Percentiles rank a stretch among this genome's conserved stretches.
Conservation (phyloP, 2,888 invertebrate genomes). For the Taphrorychus bicolor region DNA sequence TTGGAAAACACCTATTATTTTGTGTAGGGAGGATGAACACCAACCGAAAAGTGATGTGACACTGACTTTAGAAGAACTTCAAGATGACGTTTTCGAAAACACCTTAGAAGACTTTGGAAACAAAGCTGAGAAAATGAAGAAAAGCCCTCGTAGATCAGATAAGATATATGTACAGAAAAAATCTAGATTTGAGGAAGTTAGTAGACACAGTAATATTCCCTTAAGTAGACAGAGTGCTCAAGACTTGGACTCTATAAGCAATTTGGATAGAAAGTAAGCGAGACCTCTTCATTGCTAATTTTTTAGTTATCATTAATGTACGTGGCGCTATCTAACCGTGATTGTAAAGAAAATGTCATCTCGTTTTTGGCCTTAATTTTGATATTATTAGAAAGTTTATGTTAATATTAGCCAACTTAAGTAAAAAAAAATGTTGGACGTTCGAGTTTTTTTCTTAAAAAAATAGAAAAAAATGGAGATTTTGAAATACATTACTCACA, state of each 20-base stretch:
- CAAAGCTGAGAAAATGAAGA: constrained; percentile 51
- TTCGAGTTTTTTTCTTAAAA: too few species aligned
- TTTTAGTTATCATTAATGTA: not conserved
- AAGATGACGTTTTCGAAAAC: constrained; percentile 60
- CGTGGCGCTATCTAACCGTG: too few species aligned
- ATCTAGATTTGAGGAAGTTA: constrained; percentile 56
- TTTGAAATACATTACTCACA: too few species aligned
- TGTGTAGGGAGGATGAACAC: constrained; percentile 53
- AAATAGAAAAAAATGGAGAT: too few species aligned
- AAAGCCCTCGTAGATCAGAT: constrained; percentile 56
- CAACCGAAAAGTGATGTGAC: constrained; percentile 58
- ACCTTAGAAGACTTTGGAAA: constrained; percentile 49
- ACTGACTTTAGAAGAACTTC: constrained; percentile 58
- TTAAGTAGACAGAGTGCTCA: constrained; percentile 47
- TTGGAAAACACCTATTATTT: too few species aligned
- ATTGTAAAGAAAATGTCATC: too few species aligned
- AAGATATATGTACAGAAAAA: constrained; percentile 59
- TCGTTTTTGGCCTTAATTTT: too few species aligned
- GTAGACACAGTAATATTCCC: constrained; percentile 44
- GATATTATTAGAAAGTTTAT: too few species aligned
- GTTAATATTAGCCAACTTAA: too few species aligned
- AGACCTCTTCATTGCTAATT: not conserved
- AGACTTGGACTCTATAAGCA: constrained; percentile 45
- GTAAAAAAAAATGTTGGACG: too few species aligned
- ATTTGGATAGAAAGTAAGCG: constrained; percentile 33